A percentile compares a stretch with the other conserved stretches of the same genome.
These are phyloP conservation scores for Urophycis tenuis DNA, from an alignment of 2,797 vertebrate genomes.

Conservation along the genomic window DNA sequence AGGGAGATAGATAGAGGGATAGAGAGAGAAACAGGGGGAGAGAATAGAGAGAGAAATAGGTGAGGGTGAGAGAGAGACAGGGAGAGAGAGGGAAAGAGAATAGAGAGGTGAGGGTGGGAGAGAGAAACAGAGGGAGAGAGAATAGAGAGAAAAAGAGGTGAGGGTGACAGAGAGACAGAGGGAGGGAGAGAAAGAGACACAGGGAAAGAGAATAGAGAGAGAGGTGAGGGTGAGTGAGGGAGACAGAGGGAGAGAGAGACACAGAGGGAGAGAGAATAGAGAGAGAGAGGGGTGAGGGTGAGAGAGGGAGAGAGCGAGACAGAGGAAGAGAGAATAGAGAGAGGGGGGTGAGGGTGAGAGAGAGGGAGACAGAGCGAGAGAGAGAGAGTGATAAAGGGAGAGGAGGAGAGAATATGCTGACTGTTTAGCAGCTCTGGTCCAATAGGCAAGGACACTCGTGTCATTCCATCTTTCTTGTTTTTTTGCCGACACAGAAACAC, in stretches of 20 bases:
- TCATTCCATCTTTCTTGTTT: slow-evolving; percentile 41
- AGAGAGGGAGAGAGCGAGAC: background rate
- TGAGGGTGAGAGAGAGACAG: background rate
- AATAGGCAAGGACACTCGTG: slow-evolving; percentile 53
- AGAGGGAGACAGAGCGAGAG: background rate
- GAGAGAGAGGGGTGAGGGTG: background rate
- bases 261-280: slow-evolving; percentile 8
- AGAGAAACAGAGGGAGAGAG: background rate
- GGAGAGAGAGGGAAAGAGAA: background rate
- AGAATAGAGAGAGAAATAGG: slow-evolving; percentile 8
- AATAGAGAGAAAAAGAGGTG: background rate
- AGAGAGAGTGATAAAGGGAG: slow-evolving; percentile 7
- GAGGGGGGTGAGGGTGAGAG: background rate
- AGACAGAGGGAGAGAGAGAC: slow-evolving; percentile 18
- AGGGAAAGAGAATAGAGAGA: slow-evolving; percentile 2
- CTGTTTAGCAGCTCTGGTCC: slow-evolving; percentile 42
- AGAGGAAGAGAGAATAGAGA: slow-evolving; percentile 9
- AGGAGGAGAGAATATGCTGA: slow-evolving; percentile 41
- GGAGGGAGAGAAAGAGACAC: background rate
- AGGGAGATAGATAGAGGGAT: too few species aligned
- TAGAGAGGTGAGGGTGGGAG: slow-evolving; percentile 3
- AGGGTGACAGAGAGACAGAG: slow-evolving; percentile 7
- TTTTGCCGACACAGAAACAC: slow-evolving; percentile 2
- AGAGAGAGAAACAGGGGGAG: slow-evolving; percentile 27
- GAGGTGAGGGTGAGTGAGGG: background rate